A percentile compares a stretch with the other conserved stretches of the same genome.
Conservation (phyloP, 2,888 invertebrate species). For the Lumbricus terrestris region DNA sequence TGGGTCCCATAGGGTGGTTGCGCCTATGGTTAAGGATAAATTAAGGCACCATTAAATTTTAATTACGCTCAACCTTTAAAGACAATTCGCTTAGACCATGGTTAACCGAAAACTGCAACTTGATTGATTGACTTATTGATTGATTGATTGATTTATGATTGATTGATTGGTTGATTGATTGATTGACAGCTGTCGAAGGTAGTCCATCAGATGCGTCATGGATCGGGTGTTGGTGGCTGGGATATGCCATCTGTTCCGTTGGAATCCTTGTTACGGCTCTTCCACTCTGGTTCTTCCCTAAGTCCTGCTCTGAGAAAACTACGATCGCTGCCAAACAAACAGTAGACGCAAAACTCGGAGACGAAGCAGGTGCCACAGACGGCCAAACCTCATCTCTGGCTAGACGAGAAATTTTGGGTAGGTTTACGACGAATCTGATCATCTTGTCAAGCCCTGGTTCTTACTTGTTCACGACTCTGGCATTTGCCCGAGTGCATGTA, state of each 20-base stretch:
- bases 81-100: not conserved
- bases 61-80: no score
- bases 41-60: no score
- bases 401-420: not conserved
- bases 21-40: no score
- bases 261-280: slow-evolving; percentile 14
- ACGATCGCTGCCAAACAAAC: not conserved
- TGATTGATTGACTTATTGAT: no score
- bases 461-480: not conserved
- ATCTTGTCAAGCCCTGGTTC: not conserved
- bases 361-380: not conserved
- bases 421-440: not conserved
- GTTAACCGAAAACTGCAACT: no score
- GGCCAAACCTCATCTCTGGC: not conserved
- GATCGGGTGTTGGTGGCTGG: slow-evolving; percentile 37
- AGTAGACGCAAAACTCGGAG: not conserved
- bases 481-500: not conserved
- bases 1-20: no score
- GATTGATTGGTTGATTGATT: not conserved
- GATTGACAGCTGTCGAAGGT: slow-evolving; percentile 14
- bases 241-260: slow-evolving; percentile 26
- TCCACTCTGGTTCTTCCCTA: slow-evolving; percentile 34
- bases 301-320: slow-evolving; percentile 5
- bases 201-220: slow-evolving; percentile 29
- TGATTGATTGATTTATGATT: no score